phyloP scores from a whole-genome alignment of 2,888 invertebrate genomes.

The Drosophila tanythrix region DNA sequence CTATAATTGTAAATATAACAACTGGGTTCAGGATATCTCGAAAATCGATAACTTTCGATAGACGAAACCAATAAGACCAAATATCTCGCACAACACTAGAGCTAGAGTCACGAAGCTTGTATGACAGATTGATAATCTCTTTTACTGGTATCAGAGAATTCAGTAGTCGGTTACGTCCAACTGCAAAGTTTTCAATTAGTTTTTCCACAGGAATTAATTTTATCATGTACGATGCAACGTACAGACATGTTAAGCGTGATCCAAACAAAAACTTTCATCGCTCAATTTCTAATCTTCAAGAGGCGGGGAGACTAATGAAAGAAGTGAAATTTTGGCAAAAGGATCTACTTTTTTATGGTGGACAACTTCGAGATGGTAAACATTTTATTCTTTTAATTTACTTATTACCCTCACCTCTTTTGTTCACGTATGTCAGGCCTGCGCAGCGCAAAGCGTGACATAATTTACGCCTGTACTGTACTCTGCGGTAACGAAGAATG shows the following conservation, averaged over 20 bases:
- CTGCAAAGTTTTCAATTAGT: not conserved
- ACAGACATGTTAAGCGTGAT: not conserved
- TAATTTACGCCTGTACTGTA: slow-evolving; percentile 49
- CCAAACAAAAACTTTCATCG: slow-evolving; percentile 86
- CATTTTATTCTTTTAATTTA: slow-evolving; percentile 10
- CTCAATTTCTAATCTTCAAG: slow-evolving; percentile 89
- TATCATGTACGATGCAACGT: not conserved
- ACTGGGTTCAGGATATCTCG: too few species aligned
- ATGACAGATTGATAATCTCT: not conserved
- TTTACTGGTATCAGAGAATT: not conserved
- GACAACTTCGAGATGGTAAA: slow-evolving; percentile 90
- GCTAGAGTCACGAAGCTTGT: not conserved
- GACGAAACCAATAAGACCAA: not conserved
- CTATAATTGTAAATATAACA: too few species aligned
- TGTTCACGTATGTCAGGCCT: slow-evolving; percentile 27
- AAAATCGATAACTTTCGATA: not conserved
- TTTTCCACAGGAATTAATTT: not conserved
- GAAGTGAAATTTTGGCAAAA: slow-evolving; percentile 88
- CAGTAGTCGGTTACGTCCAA: not conserved
- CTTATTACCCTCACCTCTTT: not conserved
- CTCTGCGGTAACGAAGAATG: slow-evolving; percentile 49
- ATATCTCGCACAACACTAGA: not conserved
- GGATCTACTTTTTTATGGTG: slow-evolving; percentile 88
- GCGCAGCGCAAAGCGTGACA: slow-evolving; percentile 52
- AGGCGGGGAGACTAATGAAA: slow-evolving; percentile 88